phyloP scores from a whole-genome alignment of 92 coral and sea anemone species.

The Phenganax stokvisi region DNA sequence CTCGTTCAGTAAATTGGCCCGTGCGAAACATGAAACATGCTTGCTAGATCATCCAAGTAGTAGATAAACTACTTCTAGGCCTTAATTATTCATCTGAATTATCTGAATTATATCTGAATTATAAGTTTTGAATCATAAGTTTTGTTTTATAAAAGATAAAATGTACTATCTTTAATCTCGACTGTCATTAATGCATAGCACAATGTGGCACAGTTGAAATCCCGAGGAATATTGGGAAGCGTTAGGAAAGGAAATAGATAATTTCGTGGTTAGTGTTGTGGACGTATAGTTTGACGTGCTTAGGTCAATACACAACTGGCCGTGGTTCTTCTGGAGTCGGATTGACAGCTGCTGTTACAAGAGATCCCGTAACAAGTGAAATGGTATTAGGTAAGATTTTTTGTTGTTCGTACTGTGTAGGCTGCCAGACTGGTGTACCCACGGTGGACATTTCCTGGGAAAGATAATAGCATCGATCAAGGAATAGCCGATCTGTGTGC shows the following conservation, averaged over 20 bases:
- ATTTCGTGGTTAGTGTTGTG: not conserved
- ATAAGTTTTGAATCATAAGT: no score
- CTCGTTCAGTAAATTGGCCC: no score
- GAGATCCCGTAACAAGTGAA: slow-evolving; percentile 92
- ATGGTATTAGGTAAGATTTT: slow-evolving; percentile 75
- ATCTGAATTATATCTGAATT: no score
- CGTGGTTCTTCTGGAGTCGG: slow-evolving; percentile 99
- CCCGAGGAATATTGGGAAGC: no score
- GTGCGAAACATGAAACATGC: no score
- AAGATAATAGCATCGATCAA: not conserved
- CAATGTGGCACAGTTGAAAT: no score
- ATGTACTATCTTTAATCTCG: no score
- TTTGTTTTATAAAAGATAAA: no score
- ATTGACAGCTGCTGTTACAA: slow-evolving; percentile 94
- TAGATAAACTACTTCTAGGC: no score
- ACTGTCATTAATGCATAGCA: no score
- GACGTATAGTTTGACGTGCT: not conserved
- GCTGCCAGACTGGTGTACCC: not conserved
- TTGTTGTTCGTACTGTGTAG: not conserved
- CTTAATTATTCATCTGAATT: no score
- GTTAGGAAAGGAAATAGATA: not conserved
- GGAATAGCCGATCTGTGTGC: not conserved
- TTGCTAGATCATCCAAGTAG: no score
- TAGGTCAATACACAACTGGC: slow-evolving; percentile 99
- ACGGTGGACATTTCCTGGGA: not conserved